These are phyloP conservation scores for Scaptomyza pallida DNA, from an alignment of 1,140 invertebrate genomes.

Conservation along the genomic window DNA sequence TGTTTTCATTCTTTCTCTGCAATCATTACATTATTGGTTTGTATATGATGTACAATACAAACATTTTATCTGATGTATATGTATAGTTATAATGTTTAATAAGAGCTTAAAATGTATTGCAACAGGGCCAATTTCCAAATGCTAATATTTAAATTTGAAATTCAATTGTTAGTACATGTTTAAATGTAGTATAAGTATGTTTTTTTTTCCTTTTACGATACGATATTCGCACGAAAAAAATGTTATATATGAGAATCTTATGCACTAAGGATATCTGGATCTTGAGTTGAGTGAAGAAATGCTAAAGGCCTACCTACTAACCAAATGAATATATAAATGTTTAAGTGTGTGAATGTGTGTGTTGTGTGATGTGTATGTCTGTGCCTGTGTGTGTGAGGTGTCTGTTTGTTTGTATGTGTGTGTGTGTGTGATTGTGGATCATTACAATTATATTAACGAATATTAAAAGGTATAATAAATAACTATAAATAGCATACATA, in stretches of 20 bases:
- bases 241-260: constrained; percentile 59
- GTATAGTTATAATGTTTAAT: constrained; percentile 54
- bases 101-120: constrained; percentile 74
- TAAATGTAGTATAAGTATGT: constrained; percentile 12
- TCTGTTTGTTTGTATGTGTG: constrained; percentile 19
- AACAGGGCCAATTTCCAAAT: constrained; percentile 78
- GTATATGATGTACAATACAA: constrained; percentile 50
- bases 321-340: constrained; percentile 43
- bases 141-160: constrained; percentile 69
- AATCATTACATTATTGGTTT: constrained; percentile 3
- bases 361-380: constrained; percentile 4
- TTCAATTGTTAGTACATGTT: constrained; percentile 39
- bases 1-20: not conserved
- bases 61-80: too few relatives aligned
- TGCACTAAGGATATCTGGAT: constrained; percentile 46
- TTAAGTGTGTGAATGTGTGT: constrained; percentile 15
- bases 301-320: constrained; percentile 69
- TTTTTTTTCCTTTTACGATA: constrained; percentile 9
- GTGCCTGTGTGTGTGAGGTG: constrained; percentile 12
- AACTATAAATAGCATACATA: constrained; percentile 76
- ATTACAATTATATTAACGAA: constrained; percentile 76
- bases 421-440: constrained; percentile 35
- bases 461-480: constrained; percentile 80
- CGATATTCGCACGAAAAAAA: constrained; percentile 31
- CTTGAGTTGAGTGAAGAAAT: constrained; percentile 32